Base-by-base conservation (phyloP, 2,797 vertebrate genomes). In the Tauraco hartlaubi region DNA sequence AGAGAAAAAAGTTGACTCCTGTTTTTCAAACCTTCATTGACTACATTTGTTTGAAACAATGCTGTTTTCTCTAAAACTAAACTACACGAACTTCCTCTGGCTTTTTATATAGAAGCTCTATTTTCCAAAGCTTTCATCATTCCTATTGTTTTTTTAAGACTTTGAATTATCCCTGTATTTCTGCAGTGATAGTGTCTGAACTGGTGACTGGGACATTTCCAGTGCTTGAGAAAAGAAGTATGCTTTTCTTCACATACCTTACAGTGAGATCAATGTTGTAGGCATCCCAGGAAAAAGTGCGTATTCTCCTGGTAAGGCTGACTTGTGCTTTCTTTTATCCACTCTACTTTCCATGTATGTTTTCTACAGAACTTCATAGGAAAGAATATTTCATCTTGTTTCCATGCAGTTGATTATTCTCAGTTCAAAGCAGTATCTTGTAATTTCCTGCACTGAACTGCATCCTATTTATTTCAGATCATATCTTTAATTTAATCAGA, bases 401-500 rank as follows among this genome's bases (percentile, higher is more conserved):
- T 76, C 74, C 13, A 12, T 28, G 46, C 28, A 79, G 51, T 62
- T 63, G 17, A 59, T 83, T 82, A 88, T 79, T 73, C 19, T 19
- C n/a, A 35, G n/a, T 79, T 73, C 59, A 25, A 87, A 76, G 15
- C 11, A 63, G 11, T 18, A 41, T 6, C 48, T 58, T 92, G 54
- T 81, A 18, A 75, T 94, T 79, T 81, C 48, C 28, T 59, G 9
- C 25, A 19, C 11, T 79, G 58, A 82, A 75, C 67, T 39, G 8
- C 55, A 66, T 67, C 51, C 14, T 82, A n/a, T 91, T 91, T 92
- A 82, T 86, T 92, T 95, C 84, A 91, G 77, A 28, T 74, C 26
- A 5, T 79, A 92, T 33, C n/a, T 67, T 87, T 85, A 87, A 85
- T 93, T 95, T 91, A 35, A 69, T 91, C 76, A 56, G 59, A 92